Percentiles rank a stretch among this genome's conserved stretches.
Evolutionary conservation across 2,888 invertebrate species (phyloP).

Genomic region (Volucella inflata): DNA sequence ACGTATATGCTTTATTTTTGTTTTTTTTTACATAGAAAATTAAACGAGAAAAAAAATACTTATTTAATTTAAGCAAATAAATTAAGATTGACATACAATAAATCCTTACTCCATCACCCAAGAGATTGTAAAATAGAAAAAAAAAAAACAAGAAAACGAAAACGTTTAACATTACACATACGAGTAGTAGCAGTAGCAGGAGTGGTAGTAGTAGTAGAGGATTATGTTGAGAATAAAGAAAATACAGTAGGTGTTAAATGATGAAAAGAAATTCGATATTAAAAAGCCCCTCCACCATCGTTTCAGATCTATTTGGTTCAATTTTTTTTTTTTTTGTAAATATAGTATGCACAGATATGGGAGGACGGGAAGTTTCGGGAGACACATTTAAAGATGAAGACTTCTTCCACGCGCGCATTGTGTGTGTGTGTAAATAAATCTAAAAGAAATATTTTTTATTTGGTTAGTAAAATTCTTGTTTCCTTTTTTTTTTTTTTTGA

Average conservation of each 20-base stretch:
- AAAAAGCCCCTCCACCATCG: constrained; percentile 61
- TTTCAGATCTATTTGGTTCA: constrained; percentile 14
- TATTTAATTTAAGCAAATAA: constrained; percentile 60
- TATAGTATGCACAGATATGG: constrained; percentile 60
- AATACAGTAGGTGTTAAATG: constrained; percentile 28
- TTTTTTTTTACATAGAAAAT: constrained; percentile 54
- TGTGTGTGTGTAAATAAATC: constrained; percentile 69
- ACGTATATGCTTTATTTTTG: constrained; percentile 24
- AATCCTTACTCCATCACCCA: constrained; percentile 72
- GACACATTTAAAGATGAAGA: constrained; percentile 70
- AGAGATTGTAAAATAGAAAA: constrained; percentile 9
- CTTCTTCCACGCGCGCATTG: constrained; percentile 64
- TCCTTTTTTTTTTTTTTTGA: constrained; percentile 6
- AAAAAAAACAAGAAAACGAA: constrained; percentile 20
- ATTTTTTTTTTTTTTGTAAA: constrained; percentile 22
- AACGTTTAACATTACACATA: constrained; percentile 35
- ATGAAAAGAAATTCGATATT: constrained; percentile 50
- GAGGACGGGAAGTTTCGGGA: constrained; percentile 62
- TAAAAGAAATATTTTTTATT: constrained; percentile 75
- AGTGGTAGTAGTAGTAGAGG: constrained; percentile 38
- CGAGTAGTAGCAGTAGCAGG: constrained; percentile 31
- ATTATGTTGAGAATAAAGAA: background rate
- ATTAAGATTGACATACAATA: constrained; percentile 51
- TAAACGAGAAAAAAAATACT: constrained; percentile 39
- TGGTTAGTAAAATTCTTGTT: constrained; percentile 68